Evolutionary conservation across 2,113 vertebrate genomes (phyloP).

Genomic region (Phyllostomus hastatus): DNA sequence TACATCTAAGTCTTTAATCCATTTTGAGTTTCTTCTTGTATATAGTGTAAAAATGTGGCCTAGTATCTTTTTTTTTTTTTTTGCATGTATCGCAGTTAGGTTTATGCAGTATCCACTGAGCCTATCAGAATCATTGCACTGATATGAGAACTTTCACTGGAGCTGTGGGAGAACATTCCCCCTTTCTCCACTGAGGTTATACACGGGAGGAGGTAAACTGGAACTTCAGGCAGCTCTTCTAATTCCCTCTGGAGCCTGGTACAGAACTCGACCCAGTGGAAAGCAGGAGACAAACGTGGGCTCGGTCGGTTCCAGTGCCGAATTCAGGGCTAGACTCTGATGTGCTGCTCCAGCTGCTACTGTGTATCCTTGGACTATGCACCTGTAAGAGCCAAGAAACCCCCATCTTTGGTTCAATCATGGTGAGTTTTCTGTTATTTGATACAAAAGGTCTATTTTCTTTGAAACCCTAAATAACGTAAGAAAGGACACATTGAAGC

Average conservation of each 20-base stretch:
- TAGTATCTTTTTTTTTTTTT: background rate
- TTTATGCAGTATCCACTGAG: background rate
- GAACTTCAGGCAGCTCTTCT: background rate
- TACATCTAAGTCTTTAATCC: background rate
- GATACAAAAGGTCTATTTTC: background rate
- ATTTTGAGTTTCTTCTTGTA: background rate
- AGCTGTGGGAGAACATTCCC: background rate
- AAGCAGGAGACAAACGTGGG: background rate
- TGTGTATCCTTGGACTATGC: background rate
- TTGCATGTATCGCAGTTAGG: background rate
- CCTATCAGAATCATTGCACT: background rate
- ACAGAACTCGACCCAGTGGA: background rate
- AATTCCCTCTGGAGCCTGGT: background rate
- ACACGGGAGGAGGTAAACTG: background rate
- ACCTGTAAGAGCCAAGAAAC: background rate
- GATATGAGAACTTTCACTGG: background rate
- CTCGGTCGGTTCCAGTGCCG: background rate
- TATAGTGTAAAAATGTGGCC: background rate
- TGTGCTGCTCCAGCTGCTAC: background rate
- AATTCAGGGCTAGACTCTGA: background rate
- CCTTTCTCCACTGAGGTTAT: background rate
- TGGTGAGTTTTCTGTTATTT: background rate
- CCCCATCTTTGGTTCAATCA: background rate
- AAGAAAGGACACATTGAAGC: background rate
- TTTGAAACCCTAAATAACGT: background rate